Conservation (phyloP, 2,113 vertebrate species). For the Formicarius rufipectus region DNA sequence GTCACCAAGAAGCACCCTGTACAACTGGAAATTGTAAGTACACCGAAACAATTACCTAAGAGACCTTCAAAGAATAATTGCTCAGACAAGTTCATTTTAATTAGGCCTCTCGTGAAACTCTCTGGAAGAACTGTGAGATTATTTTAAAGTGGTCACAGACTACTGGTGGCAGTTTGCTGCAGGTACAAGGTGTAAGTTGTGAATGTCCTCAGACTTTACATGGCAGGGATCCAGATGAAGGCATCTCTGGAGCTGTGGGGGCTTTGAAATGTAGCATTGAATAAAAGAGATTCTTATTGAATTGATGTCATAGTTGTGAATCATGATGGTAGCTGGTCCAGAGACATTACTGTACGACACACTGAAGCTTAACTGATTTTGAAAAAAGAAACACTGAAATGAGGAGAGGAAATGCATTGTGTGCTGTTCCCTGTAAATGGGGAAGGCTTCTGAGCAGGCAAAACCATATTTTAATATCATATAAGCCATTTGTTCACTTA, state of each 20-base stretch:
- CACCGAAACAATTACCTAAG: not conserved
- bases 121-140: not conserved
- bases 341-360: not conserved
- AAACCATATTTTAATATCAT: not conserved
- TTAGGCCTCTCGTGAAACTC: not conserved
- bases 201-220: not conserved
- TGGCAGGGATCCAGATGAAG: not conserved
- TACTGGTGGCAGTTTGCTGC: not conserved
- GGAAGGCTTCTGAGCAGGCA: not conserved
- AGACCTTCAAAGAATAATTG: not conserved
- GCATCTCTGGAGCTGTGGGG: not conserved
- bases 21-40: not conserved
- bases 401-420: not conserved
- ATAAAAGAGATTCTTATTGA: not conserved
- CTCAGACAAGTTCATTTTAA: not conserved
- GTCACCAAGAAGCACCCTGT: fast-evolving
- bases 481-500: not conserved
- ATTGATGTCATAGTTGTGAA: not conserved
- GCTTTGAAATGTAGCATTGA: not conserved
- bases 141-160: not conserved
- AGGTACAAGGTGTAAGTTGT: not conserved
- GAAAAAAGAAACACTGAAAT: not conserved
- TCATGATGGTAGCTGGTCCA: not conserved
- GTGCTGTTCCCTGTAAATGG: not conserved
- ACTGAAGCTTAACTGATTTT: not conserved